These are phyloP conservation scores for Drymodes brunneopygia DNA, from an alignment of 2,113 vertebrate species.

Conservation along the genomic window DNA sequence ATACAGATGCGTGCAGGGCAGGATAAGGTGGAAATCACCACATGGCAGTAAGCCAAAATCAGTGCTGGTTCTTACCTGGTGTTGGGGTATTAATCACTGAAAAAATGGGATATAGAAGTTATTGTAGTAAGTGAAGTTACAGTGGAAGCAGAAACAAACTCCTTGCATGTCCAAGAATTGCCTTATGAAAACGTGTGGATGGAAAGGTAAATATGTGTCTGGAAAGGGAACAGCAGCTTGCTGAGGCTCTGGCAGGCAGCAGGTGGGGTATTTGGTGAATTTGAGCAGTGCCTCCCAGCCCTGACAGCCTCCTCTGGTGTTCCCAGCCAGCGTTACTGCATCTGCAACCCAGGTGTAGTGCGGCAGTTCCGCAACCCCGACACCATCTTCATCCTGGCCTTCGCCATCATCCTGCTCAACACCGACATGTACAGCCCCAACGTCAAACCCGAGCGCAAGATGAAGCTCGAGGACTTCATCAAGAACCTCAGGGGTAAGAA, in stretches of 20 bases:
- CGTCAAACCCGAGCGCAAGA: conserved; percentile 96
- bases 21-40: neutral
- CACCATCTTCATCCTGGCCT: conserved; percentile 98
- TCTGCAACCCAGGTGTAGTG: conserved; percentile 96
- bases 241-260: neutral
- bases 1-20: neutral
- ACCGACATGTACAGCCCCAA: conserved; percentile 99
- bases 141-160: neutral
- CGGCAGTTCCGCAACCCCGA: conserved; percentile 96
- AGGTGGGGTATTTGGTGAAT: neutral
- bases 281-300: neutral
- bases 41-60: neutral
- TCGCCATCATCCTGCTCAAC: conserved; percentile 97
- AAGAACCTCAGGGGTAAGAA: conserved; percentile 91
- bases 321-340: conserved; percentile 93
- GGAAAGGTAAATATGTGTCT: neutral
- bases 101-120: neutral
- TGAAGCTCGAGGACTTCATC: conserved; percentile 97
- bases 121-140: neutral
- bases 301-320: neutral
- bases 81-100: neutral
- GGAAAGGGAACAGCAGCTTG: neutral
- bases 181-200: neutral
- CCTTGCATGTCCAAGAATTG: neutral
- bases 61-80: neutral